These are phyloP conservation scores for Chloromyia formosa DNA, from an alignment of 2,888 invertebrate species.

Conservation along the genomic window DNA sequence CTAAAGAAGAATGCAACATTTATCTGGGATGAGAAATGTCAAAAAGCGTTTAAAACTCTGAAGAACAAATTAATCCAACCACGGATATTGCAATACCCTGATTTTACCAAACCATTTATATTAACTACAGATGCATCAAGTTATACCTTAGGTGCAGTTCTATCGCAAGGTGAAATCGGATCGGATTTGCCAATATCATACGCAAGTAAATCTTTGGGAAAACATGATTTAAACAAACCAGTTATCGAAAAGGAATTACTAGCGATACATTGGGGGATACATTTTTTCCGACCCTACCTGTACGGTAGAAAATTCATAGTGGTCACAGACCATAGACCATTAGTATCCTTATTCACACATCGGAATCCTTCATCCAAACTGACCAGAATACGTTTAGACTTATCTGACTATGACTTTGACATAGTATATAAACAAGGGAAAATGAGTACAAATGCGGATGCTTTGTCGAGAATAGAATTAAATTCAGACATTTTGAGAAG, in stretches of 20 bases:
- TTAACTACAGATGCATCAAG: conserved; percentile 8
- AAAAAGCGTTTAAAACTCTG: conserved; percentile 42
- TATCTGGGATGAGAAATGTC: conserved; percentile 39
- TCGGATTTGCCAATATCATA: conserved; percentile 52
- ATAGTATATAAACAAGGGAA: conserved; percentile 45
- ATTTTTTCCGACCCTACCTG: conserved; percentile 55
- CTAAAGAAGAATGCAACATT: conserved; percentile 50
- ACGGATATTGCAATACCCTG: conserved; percentile 8
- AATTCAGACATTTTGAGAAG: background rate
- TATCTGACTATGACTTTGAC: conserved; percentile 54
- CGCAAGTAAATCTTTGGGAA: conserved; percentile 48
- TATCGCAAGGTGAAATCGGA: conserved; percentile 51
- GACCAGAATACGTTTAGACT: conserved; percentile 54
- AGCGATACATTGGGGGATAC: conserved; percentile 52
- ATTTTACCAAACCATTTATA: conserved; percentile 13
- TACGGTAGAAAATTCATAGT: conserved; percentile 50
- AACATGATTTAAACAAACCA: conserved; percentile 53
- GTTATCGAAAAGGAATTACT: conserved; percentile 55
- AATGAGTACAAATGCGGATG: conserved; percentile 55
- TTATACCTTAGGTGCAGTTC: background rate
- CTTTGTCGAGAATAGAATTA: conserved; percentile 48
- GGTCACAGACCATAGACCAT: conserved; percentile 18
- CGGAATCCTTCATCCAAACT: conserved; percentile 54
- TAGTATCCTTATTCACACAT: conserved; percentile 51
- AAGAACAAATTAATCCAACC: conserved; percentile 38